These are phyloP conservation scores for Caenorhabditis japonica DNA, from an alignment of 2,888 invertebrate species.

Conservation along the genomic window DNA sequence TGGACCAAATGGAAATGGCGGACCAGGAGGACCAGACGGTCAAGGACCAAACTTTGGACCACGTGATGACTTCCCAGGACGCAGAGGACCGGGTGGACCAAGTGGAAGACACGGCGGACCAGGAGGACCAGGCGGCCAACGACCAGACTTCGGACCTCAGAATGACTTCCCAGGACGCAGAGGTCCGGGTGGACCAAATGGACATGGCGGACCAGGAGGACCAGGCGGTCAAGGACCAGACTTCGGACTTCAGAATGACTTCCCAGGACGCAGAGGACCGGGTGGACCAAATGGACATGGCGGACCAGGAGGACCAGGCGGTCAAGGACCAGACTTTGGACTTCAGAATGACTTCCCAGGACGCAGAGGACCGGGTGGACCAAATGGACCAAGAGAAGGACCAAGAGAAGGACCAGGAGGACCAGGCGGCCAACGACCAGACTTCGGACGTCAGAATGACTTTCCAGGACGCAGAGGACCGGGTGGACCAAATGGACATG, in stretches of 20 bases:
- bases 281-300: slow-evolving; percentile 8
- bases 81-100: not conserved
- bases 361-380: slow-evolving; percentile 1
- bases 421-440: not conserved
- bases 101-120: not conserved
- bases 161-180: slow-evolving; percentile 11
- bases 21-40: not conserved
- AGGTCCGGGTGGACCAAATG: slow-evolving; percentile 11
- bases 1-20: slow-evolving; percentile 7
- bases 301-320: slow-evolving; percentile 1
- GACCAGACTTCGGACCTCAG: slow-evolving; percentile 1
- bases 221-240: slow-evolving; percentile 9
- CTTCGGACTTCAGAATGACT: slow-evolving; percentile 2
- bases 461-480: not conserved
- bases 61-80: not conserved
- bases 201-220: slow-evolving; percentile 11
- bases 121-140: slow-evolving; percentile 9
- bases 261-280: not conserved
- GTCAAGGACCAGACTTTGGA: too few relatives aligned
- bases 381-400: not conserved
- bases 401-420: slow-evolving; percentile 8
- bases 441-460: not conserved
- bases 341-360: slow-evolving; percentile 2
- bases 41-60: slow-evolving; percentile 1
- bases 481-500: not conserved